Base-by-base conservation (phyloP, 2,113 vertebrate species). In the Pelecanoides urinatrix region DNA sequence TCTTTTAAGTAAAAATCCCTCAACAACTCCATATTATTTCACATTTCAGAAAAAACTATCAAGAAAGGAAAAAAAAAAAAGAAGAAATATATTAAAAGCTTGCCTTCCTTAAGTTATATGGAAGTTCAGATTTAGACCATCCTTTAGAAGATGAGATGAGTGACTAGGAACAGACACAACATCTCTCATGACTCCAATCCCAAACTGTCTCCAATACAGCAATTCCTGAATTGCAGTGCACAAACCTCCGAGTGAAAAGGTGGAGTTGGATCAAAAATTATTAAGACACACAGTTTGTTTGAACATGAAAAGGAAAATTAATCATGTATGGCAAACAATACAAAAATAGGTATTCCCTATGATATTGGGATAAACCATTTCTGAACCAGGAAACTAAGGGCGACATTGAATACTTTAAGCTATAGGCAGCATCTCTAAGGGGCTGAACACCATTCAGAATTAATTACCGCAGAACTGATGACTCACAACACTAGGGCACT, bases 171-270 rank as follows among this genome's bases (percentile, higher is more conserved):
- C 0, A 92, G 67, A 90, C 38, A 73, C n/a, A 72, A 26, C 62
- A 52, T 9, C 40, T 70, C 61, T 67, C 40, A 8, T 32, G 34
- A 71, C 30, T 92, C 81, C 92, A 84, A 50, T 81, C 72, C 71
- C 94, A 88, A 97, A 77, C 50, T 16, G 34, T 32, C 45, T 81
- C 47, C 62, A 59, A 16, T 25, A 72, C 42, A 92, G 75, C 49
- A 89, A 96, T 85, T 97, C 85, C 90, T 89, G 72, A 95, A 92
- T 91, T 55, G 95, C 38, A 94, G 91, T 49, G n/a, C 88, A 96
- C 16, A 88, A 94, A 80, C 91, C 63, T 89, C 88, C 6, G 21
- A 93, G 56, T 49, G 32, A 94, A 77, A 91, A 85, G 34, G 19
- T 72, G 20, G 34, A 55, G n/a, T 27, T 94, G 71, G 82, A 97